Base-by-base conservation (phyloP, 2,113 vertebrate genomes). In the Psilopogon haemacephalus region DNA sequence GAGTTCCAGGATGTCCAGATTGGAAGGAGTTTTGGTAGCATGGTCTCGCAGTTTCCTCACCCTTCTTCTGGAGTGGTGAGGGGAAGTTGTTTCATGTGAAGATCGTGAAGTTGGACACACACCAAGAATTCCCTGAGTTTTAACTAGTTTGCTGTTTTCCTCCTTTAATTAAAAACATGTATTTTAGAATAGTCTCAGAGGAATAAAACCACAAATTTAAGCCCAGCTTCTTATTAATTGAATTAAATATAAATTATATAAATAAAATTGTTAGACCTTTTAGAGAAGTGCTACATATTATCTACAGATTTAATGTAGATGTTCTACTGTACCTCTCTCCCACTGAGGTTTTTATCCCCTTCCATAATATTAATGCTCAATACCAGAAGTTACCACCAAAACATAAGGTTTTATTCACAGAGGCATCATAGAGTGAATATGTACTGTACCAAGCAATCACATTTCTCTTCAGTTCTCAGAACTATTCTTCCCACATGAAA, bases 1-100 rank as follows among this genome's bases (percentile, higher is more conserved):
- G 63, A 98, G 98, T 94, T 99, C 99, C 60, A 99, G 96, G 96
- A 99, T 98, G 95, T 99, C 99, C 82, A 99, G 97, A 94, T 99
- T 99, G 35, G 99, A 98, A 92, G 98, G 98, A 70, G 98, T 94
- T 96, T 98, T 99, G 90, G 97, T 97, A 14, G 73, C 96, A 68
- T 99, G 98, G 88, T 99, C 99, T 93, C 98, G 97, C 76, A 99
- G 98, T 86, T 98, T 98, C 94, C 99, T 97, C 95, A 98, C 98
- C 16, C 98, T 98, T 73, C 98, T 90, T 69, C 98, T 97, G 37
- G 98, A 98, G 90, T 98, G 98, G 90, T 98, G 98, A 33, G 98
- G 96, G n/a, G 96, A 98, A 88, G 90, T 48, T 79, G 96, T 97
- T 95, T 99, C 99, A 79, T 98, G 97, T 1, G 98, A 98, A 85